Percentiles rank a stretch among this genome's conserved stretches.
phyloP scores from a whole-genome alignment of 2,797 vertebrate genomes.

The Salmo trutta region DNA sequence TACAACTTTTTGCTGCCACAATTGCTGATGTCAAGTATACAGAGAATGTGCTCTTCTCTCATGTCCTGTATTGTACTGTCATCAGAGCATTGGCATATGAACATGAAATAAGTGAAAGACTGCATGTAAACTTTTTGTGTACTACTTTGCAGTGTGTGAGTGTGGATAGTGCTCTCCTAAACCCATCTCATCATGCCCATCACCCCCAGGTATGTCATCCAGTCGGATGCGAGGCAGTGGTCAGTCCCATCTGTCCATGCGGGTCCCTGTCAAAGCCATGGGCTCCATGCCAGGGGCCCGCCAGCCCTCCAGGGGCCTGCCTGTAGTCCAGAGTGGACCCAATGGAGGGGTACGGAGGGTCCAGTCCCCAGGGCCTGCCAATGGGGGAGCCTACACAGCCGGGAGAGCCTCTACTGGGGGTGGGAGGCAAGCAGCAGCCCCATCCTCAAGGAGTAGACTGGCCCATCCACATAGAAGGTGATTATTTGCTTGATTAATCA shows the following conservation, averaged over 20 bases:
- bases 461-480: slow-evolving; percentile 80
- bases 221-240: slow-evolving; percentile 78
- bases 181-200: not conserved
- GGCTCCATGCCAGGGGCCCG: slow-evolving; percentile 69
- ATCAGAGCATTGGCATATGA: not conserved
- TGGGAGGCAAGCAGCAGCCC: slow-evolving; percentile 59
- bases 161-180: not conserved
- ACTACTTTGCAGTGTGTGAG: not conserved
- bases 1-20: not conserved
- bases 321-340: slow-evolving; percentile 68
- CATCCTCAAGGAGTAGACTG: slow-evolving; percentile 77
- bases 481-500: not conserved
- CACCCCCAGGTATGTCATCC: slow-evolving; percentile 72
- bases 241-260: slow-evolving; percentile 78
- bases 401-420: slow-evolving; percentile 55
- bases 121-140: not conserved
- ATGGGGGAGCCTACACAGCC: slow-evolving; percentile 62
- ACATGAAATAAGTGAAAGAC: too few species aligned
- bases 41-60: not conserved
- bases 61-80: not conserved
- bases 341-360: slow-evolving; percentile 68
- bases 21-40: not conserved
- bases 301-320: slow-evolving; percentile 78
- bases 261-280: slow-evolving; percentile 81
- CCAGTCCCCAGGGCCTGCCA: slow-evolving; percentile 72